phyloP scores from a whole-genome alignment of 1,140 invertebrate genomes.

The Bursaphelenchus mucronatus region DNA sequence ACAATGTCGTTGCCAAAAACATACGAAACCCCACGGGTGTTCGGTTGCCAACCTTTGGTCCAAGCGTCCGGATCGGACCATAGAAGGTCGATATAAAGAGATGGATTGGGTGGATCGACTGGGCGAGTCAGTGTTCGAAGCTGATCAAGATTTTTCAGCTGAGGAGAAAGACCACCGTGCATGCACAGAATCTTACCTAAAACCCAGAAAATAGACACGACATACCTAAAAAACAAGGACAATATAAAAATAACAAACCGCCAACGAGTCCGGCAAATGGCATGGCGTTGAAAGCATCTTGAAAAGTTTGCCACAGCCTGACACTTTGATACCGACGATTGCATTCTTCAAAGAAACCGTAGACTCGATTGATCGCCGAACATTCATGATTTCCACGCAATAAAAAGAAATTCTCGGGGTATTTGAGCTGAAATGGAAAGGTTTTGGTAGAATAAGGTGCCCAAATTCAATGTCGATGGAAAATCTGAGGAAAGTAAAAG shows the following conservation, averaged over 20 bases:
- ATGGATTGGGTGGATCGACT: constrained; percentile 66
- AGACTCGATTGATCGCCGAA: constrained; percentile 68
- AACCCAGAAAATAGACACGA: constrained; percentile 91
- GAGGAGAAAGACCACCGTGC: constrained; percentile 70
- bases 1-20: constrained; percentile 60
- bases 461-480: constrained; percentile 36
- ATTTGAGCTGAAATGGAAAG: constrained; percentile 63
- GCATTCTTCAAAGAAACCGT: constrained; percentile 67
- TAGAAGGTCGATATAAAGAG: constrained; percentile 67
- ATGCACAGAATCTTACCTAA: constrained; percentile 81
- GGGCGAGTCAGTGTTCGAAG: constrained; percentile 65
- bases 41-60: constrained; percentile 65
- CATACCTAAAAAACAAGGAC: constrained; percentile 89
- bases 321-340: constrained; percentile 59
- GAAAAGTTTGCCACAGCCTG: constrained; percentile 18
- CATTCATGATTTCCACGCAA: constrained; percentile 70
- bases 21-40: constrained; percentile 63
- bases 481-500: neutral
- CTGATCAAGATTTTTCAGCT: constrained; percentile 66
- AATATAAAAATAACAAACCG: constrained; percentile 79
- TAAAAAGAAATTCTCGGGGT: constrained; percentile 70
- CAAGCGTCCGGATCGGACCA: constrained; percentile 72
- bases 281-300: constrained; percentile 55
- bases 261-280: constrained; percentile 74
- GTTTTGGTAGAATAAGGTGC: constrained; percentile 22